Conservation (phyloP, 2,888 invertebrate species). For the Mechanitis mazaeus region DNA sequence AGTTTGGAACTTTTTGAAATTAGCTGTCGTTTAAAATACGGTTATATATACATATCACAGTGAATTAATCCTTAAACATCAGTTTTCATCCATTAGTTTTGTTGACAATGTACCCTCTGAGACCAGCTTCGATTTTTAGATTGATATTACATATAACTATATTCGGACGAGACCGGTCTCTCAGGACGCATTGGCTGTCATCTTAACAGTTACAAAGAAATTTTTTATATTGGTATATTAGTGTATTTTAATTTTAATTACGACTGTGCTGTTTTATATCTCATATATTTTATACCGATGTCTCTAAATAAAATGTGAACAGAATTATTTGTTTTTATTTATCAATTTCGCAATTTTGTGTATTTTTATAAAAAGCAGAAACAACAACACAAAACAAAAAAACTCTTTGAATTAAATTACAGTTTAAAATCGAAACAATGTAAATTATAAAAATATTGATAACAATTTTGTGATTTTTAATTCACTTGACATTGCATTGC, state of each 20-base stretch:
- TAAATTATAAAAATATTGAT: too few relatives aligned
- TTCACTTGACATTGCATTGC: too few relatives aligned
- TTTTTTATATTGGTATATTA: constrained; percentile 57
- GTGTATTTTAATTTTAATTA: constrained; percentile 70
- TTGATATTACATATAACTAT: constrained; percentile 14
- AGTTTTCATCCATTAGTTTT: constrained; percentile 18
- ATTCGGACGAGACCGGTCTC: constrained; percentile 8
- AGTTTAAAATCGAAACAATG: too few relatives aligned
- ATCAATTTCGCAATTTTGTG: neutral
- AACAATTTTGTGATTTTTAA: too few relatives aligned
- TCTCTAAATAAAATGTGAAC: constrained; percentile 75
- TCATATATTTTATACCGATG: constrained; percentile 76
- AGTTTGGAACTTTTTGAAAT: neutral
- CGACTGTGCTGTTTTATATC: constrained; percentile 75
- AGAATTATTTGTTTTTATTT: constrained; percentile 30
- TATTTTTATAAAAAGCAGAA: too few relatives aligned
- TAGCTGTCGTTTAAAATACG: constrained; percentile 6
- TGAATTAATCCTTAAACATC: constrained; percentile 38
- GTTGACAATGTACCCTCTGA: constrained; percentile 27
- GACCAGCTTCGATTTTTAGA: constrained; percentile 25
- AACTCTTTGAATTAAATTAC: too few relatives aligned
- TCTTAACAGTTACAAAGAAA: constrained; percentile 36
- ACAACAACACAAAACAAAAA: too few relatives aligned
- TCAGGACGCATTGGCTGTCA: constrained; percentile 13
- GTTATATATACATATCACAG: constrained; percentile 45